phyloP scores from a whole-genome alignment of 2,888 invertebrate genomes.

The Ophion ellenae region DNA sequence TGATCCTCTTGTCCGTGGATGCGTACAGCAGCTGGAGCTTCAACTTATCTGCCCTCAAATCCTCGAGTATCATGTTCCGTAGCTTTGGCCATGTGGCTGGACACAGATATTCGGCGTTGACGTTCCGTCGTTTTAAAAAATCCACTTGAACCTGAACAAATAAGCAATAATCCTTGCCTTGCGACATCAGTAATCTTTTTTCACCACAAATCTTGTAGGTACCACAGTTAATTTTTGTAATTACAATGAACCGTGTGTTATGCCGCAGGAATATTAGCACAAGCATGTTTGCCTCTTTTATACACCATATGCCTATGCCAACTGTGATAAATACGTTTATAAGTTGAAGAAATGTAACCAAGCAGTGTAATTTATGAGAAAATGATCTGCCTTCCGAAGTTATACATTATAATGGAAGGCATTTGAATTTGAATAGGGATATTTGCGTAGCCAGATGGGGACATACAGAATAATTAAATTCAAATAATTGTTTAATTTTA shows the following conservation, averaged over 20 bases:
- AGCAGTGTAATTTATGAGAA: background rate
- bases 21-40: slow-evolving; percentile 49
- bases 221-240: background rate
- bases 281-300: background rate
- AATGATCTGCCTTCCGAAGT: background rate
- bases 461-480: too few species aligned
- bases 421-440: too few species aligned
- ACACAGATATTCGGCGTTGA: slow-evolving; percentile 35
- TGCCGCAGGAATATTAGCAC: background rate
- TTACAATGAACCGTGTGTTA: background rate
- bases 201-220: background rate
- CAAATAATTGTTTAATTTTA: too few species aligned
- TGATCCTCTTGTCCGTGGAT: slow-evolving; percentile 16
- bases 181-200: background rate
- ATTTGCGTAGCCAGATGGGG: too few species aligned
- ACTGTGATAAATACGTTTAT: too few species aligned
- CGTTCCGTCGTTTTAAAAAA: slow-evolving; percentile 17
- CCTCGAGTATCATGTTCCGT: background rate
- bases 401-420: too few species aligned
- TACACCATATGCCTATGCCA: background rate
- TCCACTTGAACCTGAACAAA: slow-evolving; percentile 47
- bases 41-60: background rate
- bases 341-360: too few species aligned
- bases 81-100: background rate
- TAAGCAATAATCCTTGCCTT: background rate